Evolutionary conservation across 2,797 vertebrate species (phyloP), one percentile per base, ranked within the genome.

Genomic region (Diplodus sargus): DNA sequence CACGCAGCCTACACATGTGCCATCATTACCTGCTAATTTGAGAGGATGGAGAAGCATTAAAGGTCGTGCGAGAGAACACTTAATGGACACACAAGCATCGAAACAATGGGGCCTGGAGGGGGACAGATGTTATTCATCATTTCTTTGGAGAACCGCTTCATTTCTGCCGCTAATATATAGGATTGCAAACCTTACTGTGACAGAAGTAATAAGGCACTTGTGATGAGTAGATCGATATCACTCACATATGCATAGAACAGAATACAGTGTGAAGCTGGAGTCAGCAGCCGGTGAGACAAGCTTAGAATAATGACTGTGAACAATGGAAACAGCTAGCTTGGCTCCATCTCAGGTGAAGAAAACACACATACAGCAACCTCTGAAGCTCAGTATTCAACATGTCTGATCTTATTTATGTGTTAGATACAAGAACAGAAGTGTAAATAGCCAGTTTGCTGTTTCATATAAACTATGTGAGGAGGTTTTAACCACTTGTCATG

Each of bases 21-120:
- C 67, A 23, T 59, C 74, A 68, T 74, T 59, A 64, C 5, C 30
- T 3, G 2, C 74, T 63, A 60, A 66, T 64, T 25, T 82, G 78
- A 83, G 64, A 47, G 30, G 57, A 65, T 14, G 67, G 48, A 65
- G 43, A 59, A 14, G 22, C 58, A 48, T 34, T 30, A 70, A 56
- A 51, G 72, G 71, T 81, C 66, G 48, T 22, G 54, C 30, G 28
- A 30, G 60, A 58, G 57, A 71, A 67, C 62, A 23, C 23, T 7
- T 68, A 70, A 62, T 59, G 69, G 45, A 72, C n/a, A 65, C 43
- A 48, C 5, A 30, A 67, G n/a, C 61, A 54, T 66, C 0, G 25
- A 0, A 6, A 16, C 2, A 2, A 28, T 25, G 34, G 52, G 45
- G 53, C 23, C 28, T 0, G 6, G n/a, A 68, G 23, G 60, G 17